Evolutionary conservation across 2,113 vertebrate genomes (phyloP), one percentile per base, ranked within the genome.

Genomic region (Gavialis gangeticus): DNA sequence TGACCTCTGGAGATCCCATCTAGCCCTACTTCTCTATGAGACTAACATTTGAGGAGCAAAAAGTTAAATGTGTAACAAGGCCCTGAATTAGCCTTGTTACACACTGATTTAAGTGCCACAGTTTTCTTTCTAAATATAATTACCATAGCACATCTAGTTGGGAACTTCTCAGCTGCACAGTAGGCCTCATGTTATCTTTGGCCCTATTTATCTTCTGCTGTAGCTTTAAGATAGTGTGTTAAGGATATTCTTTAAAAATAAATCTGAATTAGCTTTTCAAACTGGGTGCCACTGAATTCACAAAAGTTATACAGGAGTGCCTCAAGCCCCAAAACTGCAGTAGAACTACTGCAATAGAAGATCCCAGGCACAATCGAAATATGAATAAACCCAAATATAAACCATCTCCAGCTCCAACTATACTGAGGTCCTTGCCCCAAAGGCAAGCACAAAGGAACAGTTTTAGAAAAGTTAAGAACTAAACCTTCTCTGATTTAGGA

Each of bases 121-220:
- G n/a, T 91, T 91, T 96, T 94, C 54, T 76, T 55, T 85, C 19
- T 87, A 87, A 91, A 15, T 78, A 55, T 88, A 88, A 94, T 82
- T 95, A 78, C 63, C 71, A 6, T 93, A 82, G 69, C 37, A 55
- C 88, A 91, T 92, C 79, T 91, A 10, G 80, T 94, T 95, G 79
- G 78, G 95, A 16, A 30, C 22, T 46, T 77, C 59, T 84, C 19
- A 69, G 57, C 93, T 95, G 82, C 62, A 78, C 58, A 69, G 6
- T 75, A 93, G 79, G 4, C n/a, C 77, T 92, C 56, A 5, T 24
- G 22, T 75, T 66, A 30, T 24, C 66, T 88, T 8, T 95, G 92
- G 54, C 4, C 10, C 46, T 80, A 57, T 79, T 85, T 82, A 16
- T 63, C 19, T 90, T 95, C 24, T 60, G 54, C 22, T 87, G 0